Conservation (phyloP, 1,140 invertebrate species). For the Odontomachus brunneus region DNA sequence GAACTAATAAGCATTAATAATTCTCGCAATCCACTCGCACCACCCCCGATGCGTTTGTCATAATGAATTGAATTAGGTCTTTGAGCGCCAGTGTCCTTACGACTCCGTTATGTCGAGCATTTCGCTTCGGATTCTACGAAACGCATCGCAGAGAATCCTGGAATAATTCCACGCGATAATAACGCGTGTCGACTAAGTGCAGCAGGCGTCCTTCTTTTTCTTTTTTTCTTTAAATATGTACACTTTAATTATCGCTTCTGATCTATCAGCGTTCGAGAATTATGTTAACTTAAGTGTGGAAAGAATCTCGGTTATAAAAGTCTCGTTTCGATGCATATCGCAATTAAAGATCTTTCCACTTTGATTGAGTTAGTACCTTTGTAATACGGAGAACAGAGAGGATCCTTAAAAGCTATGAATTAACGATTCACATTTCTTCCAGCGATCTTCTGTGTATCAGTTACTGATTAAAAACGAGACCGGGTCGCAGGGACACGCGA, state of each 20-base stretch:
- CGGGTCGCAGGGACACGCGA: conserved; percentile 8
- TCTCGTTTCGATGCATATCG: conserved; percentile 1
- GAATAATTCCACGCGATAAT: conserved; percentile 4
- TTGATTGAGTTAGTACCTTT: conserved; percentile 5
- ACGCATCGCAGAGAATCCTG: not conserved
- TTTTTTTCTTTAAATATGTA: too few species aligned
- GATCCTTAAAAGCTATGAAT: conserved; percentile 50
- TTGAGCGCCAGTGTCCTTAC: not conserved
- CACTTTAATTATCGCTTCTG: not conserved
- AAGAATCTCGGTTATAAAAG: conserved; percentile 26
- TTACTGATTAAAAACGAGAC: conserved; percentile 51
- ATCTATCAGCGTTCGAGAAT: not conserved
- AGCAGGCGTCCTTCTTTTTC: not conserved
- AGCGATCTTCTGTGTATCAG: conserved; percentile 2
- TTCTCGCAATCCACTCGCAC: conserved; percentile 8
- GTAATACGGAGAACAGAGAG: conserved; percentile 12
- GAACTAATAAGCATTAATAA: conserved; percentile 51
- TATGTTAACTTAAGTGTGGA: not conserved
- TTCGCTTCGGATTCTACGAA: not conserved
- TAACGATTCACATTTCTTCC: conserved; percentile 17
- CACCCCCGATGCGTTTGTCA: not conserved
- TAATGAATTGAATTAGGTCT: conserved; percentile 11
- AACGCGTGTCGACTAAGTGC: not conserved
- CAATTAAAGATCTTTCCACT: conserved; percentile 35
- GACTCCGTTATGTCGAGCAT: not conserved